phyloP scores from a whole-genome alignment of 2,888 invertebrate genomes.

The Phortica magna region DNA sequence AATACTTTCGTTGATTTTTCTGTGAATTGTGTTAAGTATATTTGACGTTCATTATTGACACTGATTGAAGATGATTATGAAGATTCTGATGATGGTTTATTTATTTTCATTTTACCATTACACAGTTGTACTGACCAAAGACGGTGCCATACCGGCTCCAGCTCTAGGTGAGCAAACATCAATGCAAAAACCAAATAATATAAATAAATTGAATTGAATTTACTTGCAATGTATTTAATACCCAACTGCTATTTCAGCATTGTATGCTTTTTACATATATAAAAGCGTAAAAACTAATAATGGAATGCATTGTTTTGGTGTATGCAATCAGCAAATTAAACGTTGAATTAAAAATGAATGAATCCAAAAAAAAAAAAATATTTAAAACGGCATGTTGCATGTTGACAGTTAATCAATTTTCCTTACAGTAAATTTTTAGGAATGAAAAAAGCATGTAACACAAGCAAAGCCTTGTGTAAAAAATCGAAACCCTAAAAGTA shows the following conservation, averaged over 20 bases:
- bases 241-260: too few species aligned
- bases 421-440: neutral
- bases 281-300: neutral
- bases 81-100: slow-evolving; percentile 45
- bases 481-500: too few species aligned
- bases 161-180: slow-evolving; percentile 78
- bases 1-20: slow-evolving; percentile 44
- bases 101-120: slow-evolving; percentile 62
- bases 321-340: slow-evolving; percentile 9
- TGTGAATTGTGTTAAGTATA: slow-evolving; percentile 2
- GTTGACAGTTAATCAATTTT: slow-evolving; percentile 42
- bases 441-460: neutral
- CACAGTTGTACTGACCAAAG: slow-evolving; percentile 78
- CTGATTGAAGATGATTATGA: slow-evolving; percentile 47
- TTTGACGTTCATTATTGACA: slow-evolving; percentile 19
- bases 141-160: slow-evolving; percentile 79
- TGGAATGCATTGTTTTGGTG: neutral
- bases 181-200: slow-evolving; percentile 45
- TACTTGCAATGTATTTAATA: slow-evolving; percentile 42
- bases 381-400: slow-evolving; percentile 51
- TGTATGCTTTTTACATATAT: too few species aligned
- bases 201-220: slow-evolving; percentile 39
- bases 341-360: neutral
- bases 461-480: neutral
- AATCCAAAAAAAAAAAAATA: neutral